Conservation (phyloP, 92 coral and sea anemone species). For the Chrysogorgia sp. region DNA sequence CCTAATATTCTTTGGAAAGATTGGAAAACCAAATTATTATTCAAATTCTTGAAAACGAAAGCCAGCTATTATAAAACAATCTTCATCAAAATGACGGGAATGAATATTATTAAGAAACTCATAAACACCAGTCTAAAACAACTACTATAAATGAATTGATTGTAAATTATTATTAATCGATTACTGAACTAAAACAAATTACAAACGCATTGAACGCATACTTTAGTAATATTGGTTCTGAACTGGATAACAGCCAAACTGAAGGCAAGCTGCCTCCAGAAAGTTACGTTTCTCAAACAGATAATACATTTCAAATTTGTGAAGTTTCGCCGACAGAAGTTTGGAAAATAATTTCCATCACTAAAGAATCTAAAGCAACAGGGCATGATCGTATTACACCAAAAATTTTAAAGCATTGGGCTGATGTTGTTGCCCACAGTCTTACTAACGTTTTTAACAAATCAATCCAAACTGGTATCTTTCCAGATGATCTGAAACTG, state of each 20-base stretch:
- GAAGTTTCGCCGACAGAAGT: not conserved
- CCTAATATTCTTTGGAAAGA: constrained; percentile 18
- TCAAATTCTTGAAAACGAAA: constrained; percentile 2
- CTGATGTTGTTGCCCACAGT: not conserved
- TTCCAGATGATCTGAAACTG: constrained; percentile 54
- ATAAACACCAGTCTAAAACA: constrained; percentile 4
- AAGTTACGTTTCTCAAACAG: not conserved
- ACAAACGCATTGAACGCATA: constrained; percentile 18
- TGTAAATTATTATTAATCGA: not conserved
- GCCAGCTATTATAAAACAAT: not conserved
- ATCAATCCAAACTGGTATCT: constrained; percentile 43
- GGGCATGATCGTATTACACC: not conserved
- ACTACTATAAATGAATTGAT: constrained; percentile 16
- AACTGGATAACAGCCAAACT: not conserved
- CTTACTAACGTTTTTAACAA: constrained; percentile 20
- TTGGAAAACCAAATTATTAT: constrained; percentile 19
- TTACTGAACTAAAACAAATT: not conserved
- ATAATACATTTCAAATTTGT: not conserved
- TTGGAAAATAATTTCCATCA: not conserved
- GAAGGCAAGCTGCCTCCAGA: not conserved
- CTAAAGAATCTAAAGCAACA: constrained; percentile 1
- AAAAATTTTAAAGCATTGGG: not conserved
- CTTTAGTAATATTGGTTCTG: constrained; percentile 8
- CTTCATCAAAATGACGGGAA: constrained; percentile 6
- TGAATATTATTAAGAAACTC: constrained; percentile 7